A percentile compares a stretch with the other conserved stretches of the same genome.
phyloP scores from a whole-genome alignment of 2,888 invertebrate genomes.

The Temnothorax rugatulus region DNA sequence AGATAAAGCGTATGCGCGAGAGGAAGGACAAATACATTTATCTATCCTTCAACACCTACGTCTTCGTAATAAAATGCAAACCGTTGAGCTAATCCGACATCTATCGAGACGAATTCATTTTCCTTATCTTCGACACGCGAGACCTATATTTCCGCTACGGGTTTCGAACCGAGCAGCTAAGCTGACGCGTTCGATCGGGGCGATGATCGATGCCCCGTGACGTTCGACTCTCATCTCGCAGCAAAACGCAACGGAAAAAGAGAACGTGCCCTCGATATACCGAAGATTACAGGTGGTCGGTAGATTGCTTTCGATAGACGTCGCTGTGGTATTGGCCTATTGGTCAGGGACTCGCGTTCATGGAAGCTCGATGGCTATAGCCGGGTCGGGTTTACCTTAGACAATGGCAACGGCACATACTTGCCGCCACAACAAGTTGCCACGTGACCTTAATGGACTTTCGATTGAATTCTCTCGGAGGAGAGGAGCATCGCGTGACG shows the following conservation, averaged over 20 bases:
- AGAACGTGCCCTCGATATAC: conserved; percentile 40
- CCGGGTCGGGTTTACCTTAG: conserved; percentile 66
- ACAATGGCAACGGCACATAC: conserved; percentile 71
- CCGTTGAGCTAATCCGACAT: neutral
- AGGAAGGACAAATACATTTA: neutral
- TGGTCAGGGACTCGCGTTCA: conserved; percentile 63
- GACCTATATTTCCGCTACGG: conserved; percentile 15
- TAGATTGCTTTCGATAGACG: conserved; percentile 69
- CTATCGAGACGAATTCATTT: conserved; percentile 12
- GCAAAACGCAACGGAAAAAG: conserved; percentile 3
- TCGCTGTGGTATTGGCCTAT: conserved; percentile 40
- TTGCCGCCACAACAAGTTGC: conserved; percentile 77
- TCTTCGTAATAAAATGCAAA: neutral
- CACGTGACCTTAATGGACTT: conserved; percentile 79
- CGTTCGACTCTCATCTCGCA: conserved; percentile 11
- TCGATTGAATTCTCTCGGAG: conserved; percentile 77
- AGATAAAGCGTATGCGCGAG: neutral
- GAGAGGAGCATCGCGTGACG: conserved; percentile 34
- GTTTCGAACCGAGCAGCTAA: neutral
- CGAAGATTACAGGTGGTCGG: conserved; percentile 74
- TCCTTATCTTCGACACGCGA: conserved; percentile 30
- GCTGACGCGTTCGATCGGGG: conserved; percentile 1
- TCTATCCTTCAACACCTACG: neutral
- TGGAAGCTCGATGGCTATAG: conserved; percentile 51
- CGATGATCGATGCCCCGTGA: conserved; percentile 11